Evolutionary conservation across 2,797 vertebrate genomes (phyloP), one percentile per base, ranked within the genome.

Genomic region (Nannoperca obscura): DNA sequence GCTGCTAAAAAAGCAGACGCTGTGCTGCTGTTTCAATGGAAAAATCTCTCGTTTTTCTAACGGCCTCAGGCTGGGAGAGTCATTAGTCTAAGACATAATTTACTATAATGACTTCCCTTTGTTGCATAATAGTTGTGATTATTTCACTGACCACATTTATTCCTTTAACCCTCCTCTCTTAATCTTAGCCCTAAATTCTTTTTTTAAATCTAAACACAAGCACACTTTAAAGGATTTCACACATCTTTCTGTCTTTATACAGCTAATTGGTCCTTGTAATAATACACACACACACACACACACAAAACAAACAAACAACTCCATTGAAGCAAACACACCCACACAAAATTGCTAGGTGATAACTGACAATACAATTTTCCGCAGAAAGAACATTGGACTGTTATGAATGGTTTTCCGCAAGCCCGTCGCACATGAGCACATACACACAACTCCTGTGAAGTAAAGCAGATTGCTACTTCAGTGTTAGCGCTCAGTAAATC

Each of bases 401-500:
- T 14, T 15, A 19, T n/a, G 30, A 74, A 62, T 57, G 38, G 47
- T 46, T 76, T 74, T 82, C 66, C 34, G 34, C 7, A 34, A 6
- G 42, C 62, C 19, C 22, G n/a, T 32, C 46, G 58, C 40, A 24
- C 59, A n/a, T 38, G 4, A 24, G 47, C 57, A 36, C 60, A 30
- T 17, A 50, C 40, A 71, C 74, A 49, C 62, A 58, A 50, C 49
- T 50, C 76, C 40, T 73, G 61, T 59, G 67, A 83, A 49, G 72
- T 66, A n/a, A 81, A 83, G 62, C 83, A 44, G 58, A 87, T 83
- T 82, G 69, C 73, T 77, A 40, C 63, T 71, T 69, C 34, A 24
- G 72, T 36, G 44, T 80, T 71, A 54, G 76, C 30, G 8, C 42
- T 67, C 61, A 13, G 71, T 83, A 80, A 88, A 89, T 88, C 86